phyloP scores from a whole-genome alignment of 2,113 vertebrate species.

The Leptodactylus fuscus region DNA sequence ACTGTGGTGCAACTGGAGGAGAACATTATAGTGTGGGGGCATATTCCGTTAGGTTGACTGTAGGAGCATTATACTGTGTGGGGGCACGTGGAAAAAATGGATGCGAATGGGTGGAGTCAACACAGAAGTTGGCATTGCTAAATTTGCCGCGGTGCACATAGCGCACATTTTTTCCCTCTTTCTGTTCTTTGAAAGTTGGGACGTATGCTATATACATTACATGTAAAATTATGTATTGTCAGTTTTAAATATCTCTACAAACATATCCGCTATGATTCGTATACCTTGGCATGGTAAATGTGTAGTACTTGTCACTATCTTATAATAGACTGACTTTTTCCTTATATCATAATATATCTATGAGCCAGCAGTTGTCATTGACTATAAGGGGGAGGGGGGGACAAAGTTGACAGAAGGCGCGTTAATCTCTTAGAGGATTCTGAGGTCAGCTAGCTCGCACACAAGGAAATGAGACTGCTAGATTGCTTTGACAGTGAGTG shows the following conservation, averaged over 20 bases:
- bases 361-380: constrained; percentile 12
- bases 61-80: too few species aligned
- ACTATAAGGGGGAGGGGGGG: neutral
- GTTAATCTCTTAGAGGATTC: constrained; percentile 7
- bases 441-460: constrained; percentile 26
- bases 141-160: too few species aligned
- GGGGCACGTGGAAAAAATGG: too few species aligned
- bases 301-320: neutral
- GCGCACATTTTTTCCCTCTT: too few species aligned
- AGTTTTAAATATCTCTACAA: neutral
- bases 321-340: too few species aligned
- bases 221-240: neutral
- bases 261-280: neutral
- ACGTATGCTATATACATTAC: too few species aligned
- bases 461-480: constrained; percentile 33
- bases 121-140: too few species aligned
- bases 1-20: too few species aligned
- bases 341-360: neutral
- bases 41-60: too few species aligned
- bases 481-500: constrained; percentile 53
- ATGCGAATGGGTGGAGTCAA: too few species aligned
- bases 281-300: neutral
- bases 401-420: neutral
- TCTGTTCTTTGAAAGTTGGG: too few species aligned
- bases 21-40: too few species aligned